phyloP scores from a whole-genome alignment of 2,888 invertebrate species.

The Teleiodes luculella region DNA sequence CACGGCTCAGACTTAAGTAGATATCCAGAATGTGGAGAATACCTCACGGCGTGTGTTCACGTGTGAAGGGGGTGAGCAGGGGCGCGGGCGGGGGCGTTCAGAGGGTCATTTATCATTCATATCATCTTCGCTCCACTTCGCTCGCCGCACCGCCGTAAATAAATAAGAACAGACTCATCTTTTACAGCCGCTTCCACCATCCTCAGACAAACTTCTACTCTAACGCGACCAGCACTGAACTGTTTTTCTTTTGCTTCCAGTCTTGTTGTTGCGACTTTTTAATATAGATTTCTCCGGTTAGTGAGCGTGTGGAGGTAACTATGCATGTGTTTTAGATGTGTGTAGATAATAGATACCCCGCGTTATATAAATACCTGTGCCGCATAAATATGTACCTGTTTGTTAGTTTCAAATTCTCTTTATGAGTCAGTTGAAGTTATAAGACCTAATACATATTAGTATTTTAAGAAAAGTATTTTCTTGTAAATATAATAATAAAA shows the following conservation, averaged over 20 bases:
- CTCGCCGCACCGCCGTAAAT: constrained; percentile 78
- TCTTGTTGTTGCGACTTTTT: constrained; percentile 34
- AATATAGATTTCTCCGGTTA: constrained; percentile 35
- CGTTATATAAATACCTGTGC: constrained; percentile 32
- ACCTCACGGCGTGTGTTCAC: constrained; percentile 66
- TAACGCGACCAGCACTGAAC: constrained; percentile 29
- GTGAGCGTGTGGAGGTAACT: constrained; percentile 62
- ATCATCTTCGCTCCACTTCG: constrained; percentile 80
- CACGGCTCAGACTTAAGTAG: constrained; percentile 57
- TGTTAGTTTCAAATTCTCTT: constrained; percentile 43
- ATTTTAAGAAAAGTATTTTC: background rate
- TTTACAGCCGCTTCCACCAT: constrained; percentile 61
- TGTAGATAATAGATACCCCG: constrained; percentile 54
- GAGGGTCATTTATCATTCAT: constrained; percentile 79
- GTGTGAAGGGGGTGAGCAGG: constrained; percentile 55
- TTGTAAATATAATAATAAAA: background rate
- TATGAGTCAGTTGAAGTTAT: constrained; percentile 47
- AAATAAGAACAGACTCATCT: constrained; percentile 79
- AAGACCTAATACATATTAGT: background rate
- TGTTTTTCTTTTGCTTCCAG: constrained; percentile 25
- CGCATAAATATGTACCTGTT: constrained; percentile 33
- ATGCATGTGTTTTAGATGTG: constrained; percentile 70
- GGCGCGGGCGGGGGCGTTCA: constrained; percentile 45
- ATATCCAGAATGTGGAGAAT: constrained; percentile 58
- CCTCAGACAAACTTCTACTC: constrained; percentile 36